A percentile compares a stretch with the other conserved stretches of the same genome.
phyloP scores from a whole-genome alignment of 2,113 vertebrate genomes.

The Gadus chalcogrammus region DNA sequence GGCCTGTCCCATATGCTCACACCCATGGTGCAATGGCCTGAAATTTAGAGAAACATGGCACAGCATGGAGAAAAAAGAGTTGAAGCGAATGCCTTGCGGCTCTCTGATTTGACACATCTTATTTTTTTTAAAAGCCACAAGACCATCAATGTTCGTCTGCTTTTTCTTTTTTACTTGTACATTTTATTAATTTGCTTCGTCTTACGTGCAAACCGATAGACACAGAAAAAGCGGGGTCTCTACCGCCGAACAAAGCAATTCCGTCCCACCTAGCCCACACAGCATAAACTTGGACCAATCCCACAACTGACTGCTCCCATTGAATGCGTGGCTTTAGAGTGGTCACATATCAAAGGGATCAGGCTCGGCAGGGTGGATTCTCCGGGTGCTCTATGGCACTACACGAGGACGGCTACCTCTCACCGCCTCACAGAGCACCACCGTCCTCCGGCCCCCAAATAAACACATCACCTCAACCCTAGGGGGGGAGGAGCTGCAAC shows the following conservation, averaged over 20 bases:
- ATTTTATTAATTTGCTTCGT: not conserved
- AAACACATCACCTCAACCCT: slow-evolving; percentile 70
- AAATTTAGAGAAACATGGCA: slow-evolving; percentile 37
- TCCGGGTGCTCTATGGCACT: slow-evolving; percentile 55
- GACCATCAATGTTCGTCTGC: slow-evolving; percentile 12
- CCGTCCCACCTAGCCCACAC: slow-evolving; percentile 55
- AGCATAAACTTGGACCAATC: slow-evolving; percentile 56
- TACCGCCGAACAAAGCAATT: slow-evolving; percentile 42
- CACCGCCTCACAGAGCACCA: slow-evolving; percentile 54
- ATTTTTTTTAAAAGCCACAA: slow-evolving; percentile 24
- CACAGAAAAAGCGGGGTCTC: slow-evolving; percentile 30
- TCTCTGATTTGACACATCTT: slow-evolving; percentile 14
- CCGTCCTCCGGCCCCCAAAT: slow-evolving; percentile 60
- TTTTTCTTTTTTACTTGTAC: not conserved
- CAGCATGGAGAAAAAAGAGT: slow-evolving; percentile 23
- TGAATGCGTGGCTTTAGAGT: slow-evolving; percentile 59
- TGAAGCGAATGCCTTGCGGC: slow-evolving; percentile 20
- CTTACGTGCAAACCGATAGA: slow-evolving; percentile 11
- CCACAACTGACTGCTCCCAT: slow-evolving; percentile 61
- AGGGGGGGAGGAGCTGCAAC: slow-evolving; percentile 51
- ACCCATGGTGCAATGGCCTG: slow-evolving; percentile 43
- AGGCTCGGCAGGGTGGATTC: slow-evolving; percentile 65
- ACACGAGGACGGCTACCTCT: slow-evolving; percentile 63
- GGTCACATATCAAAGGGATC: slow-evolving; percentile 67
- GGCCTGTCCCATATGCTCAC: slow-evolving; percentile 57